Base-by-base conservation (phyloP, 23 tunicate species). In the Phallusia fumigata region DNA sequence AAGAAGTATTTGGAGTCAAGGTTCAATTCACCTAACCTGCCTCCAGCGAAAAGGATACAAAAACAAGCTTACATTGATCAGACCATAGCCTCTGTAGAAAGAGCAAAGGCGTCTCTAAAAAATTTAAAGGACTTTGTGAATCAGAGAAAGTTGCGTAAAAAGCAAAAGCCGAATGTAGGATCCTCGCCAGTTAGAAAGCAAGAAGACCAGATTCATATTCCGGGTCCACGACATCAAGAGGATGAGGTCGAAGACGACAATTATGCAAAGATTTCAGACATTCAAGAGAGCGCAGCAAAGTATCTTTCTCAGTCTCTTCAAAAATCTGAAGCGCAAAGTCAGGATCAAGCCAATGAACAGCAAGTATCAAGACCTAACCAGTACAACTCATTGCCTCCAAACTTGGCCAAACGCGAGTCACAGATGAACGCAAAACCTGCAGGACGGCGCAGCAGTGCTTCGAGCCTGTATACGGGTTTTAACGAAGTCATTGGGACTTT, bases 21-120 rank as follows among this genome's bases (percentile, higher is more conserved):
- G 80, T 22, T 44, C 13, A 49, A 26, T 24, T 83, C 80, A 0
- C 40, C 40, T 2, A 74, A 31, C 35, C 16, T 32, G 77, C 45
- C 44, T 28, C 44, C 49, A 45, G 33, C 52, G 16, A 19, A 44
- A 36, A 53, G 52, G 52, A 28, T 79, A 31, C 72, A 53, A 64
- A 74, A 80, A 30, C 84, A 80, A 80, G 80, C 83, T 6, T 52
- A 74, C 75, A 32, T 86, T 19, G 90, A 80, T 50, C 90, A 86
- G 44, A 86, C 84, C 3, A 86, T 86, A 16, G 90, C 90, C 32
- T 86, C 90, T 11, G 78, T 86, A 0, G 84, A 86, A 52, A 74
- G 75, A 52, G 90, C 90, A 16, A 80, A 78, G 33, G 53, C 75
- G 2, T 86, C 90, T 50, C 64, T 86, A n/a, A 80, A 80, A 28